Evolutionary conservation across 1,140 invertebrate species (phyloP), one percentile per base, ranked within the genome.

Genomic region (Chironomus striatipennis): DNA sequence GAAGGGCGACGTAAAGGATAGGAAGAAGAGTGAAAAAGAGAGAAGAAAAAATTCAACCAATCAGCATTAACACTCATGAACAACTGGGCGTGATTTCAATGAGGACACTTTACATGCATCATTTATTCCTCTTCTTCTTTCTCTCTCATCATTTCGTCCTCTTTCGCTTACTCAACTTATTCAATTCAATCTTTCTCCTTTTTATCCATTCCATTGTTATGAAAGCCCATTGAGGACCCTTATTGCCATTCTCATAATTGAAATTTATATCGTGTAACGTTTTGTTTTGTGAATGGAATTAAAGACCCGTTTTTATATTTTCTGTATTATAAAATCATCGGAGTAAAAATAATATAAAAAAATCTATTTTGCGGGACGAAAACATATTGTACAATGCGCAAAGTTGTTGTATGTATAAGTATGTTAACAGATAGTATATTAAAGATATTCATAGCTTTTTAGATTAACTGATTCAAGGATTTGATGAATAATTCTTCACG

Each of bases 201-300:
- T 34, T 34, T 34, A 34, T 57, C 47, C 12, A 5, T 57, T 57
- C 15, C 47, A 57, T 57, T 57, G 47, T 57, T 18, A 21, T 70
- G 18, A 18, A 18, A 70, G 65, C 65, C 64, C 47, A 15, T 70
- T 9, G 65, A 70, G 65, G 20, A 18, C 18, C 7, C 65, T 70
- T 17, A 70, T 70, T 70, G 65, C 65, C 18, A 70, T 70, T 70
- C 65, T 70, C 65, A 70, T 70, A 70, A 70, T 70, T 70, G 65
- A 70, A 70, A 70, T 70, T 70, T 70, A 70, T 70, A 70, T 70
- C 65, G 65, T 70, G 65, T 70, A 70, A 70, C 65, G 65, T 70
- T 70, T 70, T 70, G 65, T 70, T 57, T n/a, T 15, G 47, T 57
- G 47, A 21, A 70, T 70, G 65, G 65, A 15, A 70, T 70, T 70